Evolutionary conservation across 2,888 invertebrate genomes (phyloP).

Genomic region (Ormia ochracea): DNA sequence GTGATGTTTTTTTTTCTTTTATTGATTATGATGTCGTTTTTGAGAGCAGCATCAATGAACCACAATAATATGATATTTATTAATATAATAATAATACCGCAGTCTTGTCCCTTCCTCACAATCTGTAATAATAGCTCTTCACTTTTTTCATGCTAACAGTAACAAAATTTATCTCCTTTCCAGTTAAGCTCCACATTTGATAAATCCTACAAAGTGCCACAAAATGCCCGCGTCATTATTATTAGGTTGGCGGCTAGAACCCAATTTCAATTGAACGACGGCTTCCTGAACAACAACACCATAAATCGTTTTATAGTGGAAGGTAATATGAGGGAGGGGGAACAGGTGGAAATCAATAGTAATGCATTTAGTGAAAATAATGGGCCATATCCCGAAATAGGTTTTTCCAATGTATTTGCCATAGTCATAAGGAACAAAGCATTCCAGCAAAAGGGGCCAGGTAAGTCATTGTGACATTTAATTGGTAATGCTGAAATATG

Average conservation of each 20-base stretch:
- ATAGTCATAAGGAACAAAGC: constrained; percentile 71
- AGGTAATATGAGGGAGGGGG: constrained; percentile 67
- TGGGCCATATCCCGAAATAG: constrained; percentile 74
- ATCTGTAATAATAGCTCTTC: no score
- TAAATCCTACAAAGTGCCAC: constrained; percentile 68
- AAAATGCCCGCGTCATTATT: constrained; percentile 66
- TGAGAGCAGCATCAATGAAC: no score
- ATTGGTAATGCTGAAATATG: not conserved
- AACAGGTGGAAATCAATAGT: constrained; percentile 72
- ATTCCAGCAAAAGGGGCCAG: constrained; percentile 66
- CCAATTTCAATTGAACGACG: constrained; percentile 68
- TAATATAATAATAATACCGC: no score
- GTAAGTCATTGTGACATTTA: constrained; percentile 64
- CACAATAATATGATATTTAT: no score
- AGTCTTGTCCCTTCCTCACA: not conserved
- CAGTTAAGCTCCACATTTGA: constrained; percentile 71
- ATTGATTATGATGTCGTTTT: no score
- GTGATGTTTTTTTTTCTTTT: no score
- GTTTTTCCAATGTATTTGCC: constrained; percentile 68
- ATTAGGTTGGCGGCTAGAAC: constrained; percentile 68
- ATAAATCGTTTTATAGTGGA: constrained; percentile 72
- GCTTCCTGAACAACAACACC: constrained; percentile 69
- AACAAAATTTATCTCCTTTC: constrained; percentile 12
- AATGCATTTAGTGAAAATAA: constrained; percentile 70
- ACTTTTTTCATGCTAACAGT: not conserved